Conservation (phyloP, 1,140 invertebrate species). For the Aphelenchoides avenae region DNA sequence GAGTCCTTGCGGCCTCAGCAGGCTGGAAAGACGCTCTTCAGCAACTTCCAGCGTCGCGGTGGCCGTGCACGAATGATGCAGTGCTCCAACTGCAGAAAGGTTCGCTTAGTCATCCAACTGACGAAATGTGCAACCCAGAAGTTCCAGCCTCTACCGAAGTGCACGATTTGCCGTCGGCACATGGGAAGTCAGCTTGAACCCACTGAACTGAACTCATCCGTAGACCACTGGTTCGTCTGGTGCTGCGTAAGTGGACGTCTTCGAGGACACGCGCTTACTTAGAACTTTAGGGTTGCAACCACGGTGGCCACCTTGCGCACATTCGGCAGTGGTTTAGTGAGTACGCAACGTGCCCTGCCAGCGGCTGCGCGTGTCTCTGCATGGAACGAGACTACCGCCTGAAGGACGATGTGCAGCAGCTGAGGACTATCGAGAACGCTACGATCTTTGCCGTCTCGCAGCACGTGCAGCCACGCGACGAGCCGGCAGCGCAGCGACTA, state of each 20-base stretch:
- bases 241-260: constrained; percentile 17
- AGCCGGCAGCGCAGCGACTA: too few relatives aligned
- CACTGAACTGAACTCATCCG: constrained; percentile 12
- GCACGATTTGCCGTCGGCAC: constrained; percentile 30
- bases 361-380: constrained; percentile 29
- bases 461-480: too few relatives aligned
- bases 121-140: neutral
- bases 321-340: constrained; percentile 32
- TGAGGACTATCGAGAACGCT: neutral
- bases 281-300: constrained; percentile 28
- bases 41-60: neutral
- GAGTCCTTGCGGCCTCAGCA: constrained; percentile 24
- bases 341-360: constrained; percentile 26
- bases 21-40: neutral
- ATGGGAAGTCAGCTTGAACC: constrained; percentile 20
- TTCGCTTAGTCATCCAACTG: constrained; percentile 12
- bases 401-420: constrained; percentile 6
- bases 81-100: constrained; percentile 15
- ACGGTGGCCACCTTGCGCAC: constrained; percentile 35
- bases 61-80: constrained; percentile 17
- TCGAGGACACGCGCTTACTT: neutral
- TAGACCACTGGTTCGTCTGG: constrained; percentile 46
- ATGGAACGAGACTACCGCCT: constrained; percentile 16
- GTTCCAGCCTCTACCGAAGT: constrained; percentile 30
- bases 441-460: too few relatives aligned